Evolutionary conservation across 1,140 invertebrate species (phyloP), one percentile per base, ranked within the genome.

Genomic region (Neomicropteryx cornuta): DNA sequence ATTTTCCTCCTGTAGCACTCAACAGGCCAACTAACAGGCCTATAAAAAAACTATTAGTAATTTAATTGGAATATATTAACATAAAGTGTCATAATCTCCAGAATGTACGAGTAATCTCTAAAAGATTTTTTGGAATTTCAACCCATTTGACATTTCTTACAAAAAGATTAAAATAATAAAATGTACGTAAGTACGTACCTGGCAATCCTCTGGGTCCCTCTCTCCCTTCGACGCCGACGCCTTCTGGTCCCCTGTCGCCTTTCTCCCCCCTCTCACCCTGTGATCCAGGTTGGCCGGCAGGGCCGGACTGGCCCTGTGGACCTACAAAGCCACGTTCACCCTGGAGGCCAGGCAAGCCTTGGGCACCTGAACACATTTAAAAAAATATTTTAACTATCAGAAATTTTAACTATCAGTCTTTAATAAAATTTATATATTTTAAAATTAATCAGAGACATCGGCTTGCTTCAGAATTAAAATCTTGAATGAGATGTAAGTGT

Each of bases 201-300:
- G 72, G 70, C 36, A 62, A 38, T 33, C 82, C 81, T 49, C 68
- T 60, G 2, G 71, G 65, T 24, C 83, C 83, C 32, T 71, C 60
- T 2, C 74, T 71, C n/a, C 83, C 83, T 59, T 80, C 80, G 3
- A 74, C 43, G 1, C 79, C 79, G 23, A 79, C 47, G 2, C 80
- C 81, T 55, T 82, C 73, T 1, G 60, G 56, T 2, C 83, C 82
- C 53, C 74, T 54, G 5, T 84, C 81, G 1, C 83, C 83, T 49
- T 80, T 82, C 36, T 83, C 80, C 1, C 82, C 83, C 44, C 73
- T 68, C 47, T 76, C 72, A 1, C 82, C 81, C 29, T 59, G 47
- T 5, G 51, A 46, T 5, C 82, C 82, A 6, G 60, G 52, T 10
- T 56, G 60, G 17, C 82, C 81, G 5, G 65, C 56, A 1, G 22